A percentile compares a stretch with the other conserved stretches of the same genome.
These are phyloP conservation scores for Druon quercuslanigerum DNA, from an alignment of 1,140 invertebrate species.

Conservation along the genomic window DNA sequence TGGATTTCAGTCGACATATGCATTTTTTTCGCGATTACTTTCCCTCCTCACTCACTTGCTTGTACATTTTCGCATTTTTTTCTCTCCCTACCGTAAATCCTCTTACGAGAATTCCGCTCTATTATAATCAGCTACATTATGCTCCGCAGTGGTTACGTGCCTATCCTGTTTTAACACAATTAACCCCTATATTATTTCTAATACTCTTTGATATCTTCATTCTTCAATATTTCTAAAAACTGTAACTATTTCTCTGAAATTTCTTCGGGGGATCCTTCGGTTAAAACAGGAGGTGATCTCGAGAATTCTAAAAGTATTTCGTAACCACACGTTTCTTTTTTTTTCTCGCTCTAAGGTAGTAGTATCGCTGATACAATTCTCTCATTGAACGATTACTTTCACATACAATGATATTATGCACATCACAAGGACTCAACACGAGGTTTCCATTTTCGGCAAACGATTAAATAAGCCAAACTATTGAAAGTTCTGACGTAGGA, in stretches of 20 bases:
- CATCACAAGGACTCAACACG: conserved; percentile 50
- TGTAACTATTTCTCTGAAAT: not conserved
- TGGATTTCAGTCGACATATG: conserved; percentile 53
- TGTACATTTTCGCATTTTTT: conserved; percentile 45
- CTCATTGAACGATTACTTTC: conserved; percentile 41
- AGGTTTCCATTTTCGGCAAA: conserved; percentile 38
- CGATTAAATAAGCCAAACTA: conserved; percentile 36
- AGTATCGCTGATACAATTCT: conserved; percentile 45
- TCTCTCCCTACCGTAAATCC: conserved; percentile 17
- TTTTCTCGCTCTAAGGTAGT: conserved; percentile 54
- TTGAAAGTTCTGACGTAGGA: no score
- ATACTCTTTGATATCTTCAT: not conserved
- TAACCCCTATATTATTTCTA: not conserved
- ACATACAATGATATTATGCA: conserved; percentile 48
- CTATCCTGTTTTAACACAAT: conserved; percentile 1
- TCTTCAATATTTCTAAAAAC: not conserved
- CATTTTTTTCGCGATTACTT: conserved; percentile 47
- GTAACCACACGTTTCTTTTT: conserved; percentile 37
- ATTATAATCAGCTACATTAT: conserved; percentile 31
- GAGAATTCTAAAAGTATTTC: conserved; percentile 29
- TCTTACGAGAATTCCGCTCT: conserved; percentile 13
- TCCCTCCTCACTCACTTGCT: conserved; percentile 40
- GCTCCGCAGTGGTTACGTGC: conserved; percentile 14
- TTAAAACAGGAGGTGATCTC: not conserved
- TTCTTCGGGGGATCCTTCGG: conserved; percentile 41